Percentiles rank a stretch among this genome's conserved stretches.
These are phyloP conservation scores for Temnothorax ravouxi DNA, from an alignment of 2,888 invertebrate species.

Conservation along the genomic window DNA sequence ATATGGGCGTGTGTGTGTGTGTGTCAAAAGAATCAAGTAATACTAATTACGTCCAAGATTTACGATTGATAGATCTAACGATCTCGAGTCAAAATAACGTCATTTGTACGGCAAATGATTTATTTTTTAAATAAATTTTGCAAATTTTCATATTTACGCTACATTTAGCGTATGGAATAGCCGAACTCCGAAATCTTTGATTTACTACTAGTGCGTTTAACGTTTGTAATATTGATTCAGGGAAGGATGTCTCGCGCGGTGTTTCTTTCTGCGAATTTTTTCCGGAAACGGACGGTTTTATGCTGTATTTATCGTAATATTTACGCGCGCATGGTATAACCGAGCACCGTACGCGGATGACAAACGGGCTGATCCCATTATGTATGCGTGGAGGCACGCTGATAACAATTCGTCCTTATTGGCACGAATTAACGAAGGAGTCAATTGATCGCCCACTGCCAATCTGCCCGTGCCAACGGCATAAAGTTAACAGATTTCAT, in stretches of 20 bases:
- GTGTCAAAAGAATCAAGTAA: constrained; percentile 5
- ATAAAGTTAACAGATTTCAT: constrained; percentile 84
- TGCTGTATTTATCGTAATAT: constrained; percentile 15
- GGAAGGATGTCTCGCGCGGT: neutral
- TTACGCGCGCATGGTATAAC: constrained; percentile 52
- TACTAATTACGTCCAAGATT: neutral
- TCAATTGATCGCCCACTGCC: constrained; percentile 86
- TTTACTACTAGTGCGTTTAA: constrained; percentile 4
- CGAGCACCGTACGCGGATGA: constrained; percentile 54
- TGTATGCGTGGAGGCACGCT: constrained; percentile 82
- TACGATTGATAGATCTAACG: neutral
- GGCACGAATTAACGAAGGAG: constrained; percentile 83
- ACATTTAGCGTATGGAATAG: neutral
- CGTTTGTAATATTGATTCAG: neutral
- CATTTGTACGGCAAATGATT: neutral
- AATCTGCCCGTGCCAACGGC: constrained; percentile 81
- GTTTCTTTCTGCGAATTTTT: constrained; percentile 1
- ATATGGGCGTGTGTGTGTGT: neutral
- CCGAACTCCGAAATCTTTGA: neutral
- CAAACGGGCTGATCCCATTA: constrained; percentile 78
- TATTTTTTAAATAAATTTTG: neutral
- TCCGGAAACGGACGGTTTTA: neutral
- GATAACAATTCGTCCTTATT: constrained; percentile 84
- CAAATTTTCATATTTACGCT: neutral
- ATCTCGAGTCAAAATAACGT: neutral